phyloP scores from a whole-genome alignment of 2,888 invertebrate species.

The Archips xylosteana region DNA sequence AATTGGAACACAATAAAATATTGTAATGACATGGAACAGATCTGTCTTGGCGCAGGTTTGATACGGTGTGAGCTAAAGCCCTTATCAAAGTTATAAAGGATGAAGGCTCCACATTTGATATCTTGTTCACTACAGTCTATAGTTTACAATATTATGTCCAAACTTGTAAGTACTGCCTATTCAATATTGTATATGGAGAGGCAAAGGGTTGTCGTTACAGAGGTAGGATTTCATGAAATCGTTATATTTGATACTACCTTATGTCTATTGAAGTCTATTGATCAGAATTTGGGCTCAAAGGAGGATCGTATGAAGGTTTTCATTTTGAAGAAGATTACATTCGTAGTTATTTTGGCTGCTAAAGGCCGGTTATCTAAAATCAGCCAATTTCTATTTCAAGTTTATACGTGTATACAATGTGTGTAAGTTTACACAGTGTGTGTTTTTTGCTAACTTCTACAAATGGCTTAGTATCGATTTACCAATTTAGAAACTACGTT shows the following conservation, averaged over 20 bases:
- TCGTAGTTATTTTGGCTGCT: background rate
- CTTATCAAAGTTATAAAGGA: slow-evolving; percentile 59
- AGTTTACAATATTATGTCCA: slow-evolving; percentile 57
- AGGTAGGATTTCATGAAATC: slow-evolving; percentile 24
- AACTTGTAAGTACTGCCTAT: slow-evolving; percentile 58
- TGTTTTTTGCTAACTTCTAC: no score
- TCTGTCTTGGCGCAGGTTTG: no score
- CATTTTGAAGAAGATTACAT: slow-evolving; percentile 15
- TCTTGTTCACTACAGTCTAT: slow-evolving; percentile 60
- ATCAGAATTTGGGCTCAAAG: slow-evolving; percentile 17
- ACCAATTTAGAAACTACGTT: no score
- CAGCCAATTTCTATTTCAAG: no score
- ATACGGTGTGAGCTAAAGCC: slow-evolving; percentile 54
- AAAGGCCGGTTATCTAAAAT: no score
- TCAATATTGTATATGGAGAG: slow-evolving; percentile 52
- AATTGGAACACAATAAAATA: no score
- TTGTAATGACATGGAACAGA: no score
- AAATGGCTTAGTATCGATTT: no score
- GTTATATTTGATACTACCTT: slow-evolving; percentile 26
- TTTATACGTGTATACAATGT: no score
- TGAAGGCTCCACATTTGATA: slow-evolving; percentile 64
- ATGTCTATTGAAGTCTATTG: slow-evolving; percentile 23
- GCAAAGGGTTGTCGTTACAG: slow-evolving; percentile 17
- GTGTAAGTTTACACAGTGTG: no score
- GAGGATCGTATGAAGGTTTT: background rate